phyloP scores from a whole-genome alignment of 1,140 invertebrate genomes.

The Armadillidium nasatum region DNA sequence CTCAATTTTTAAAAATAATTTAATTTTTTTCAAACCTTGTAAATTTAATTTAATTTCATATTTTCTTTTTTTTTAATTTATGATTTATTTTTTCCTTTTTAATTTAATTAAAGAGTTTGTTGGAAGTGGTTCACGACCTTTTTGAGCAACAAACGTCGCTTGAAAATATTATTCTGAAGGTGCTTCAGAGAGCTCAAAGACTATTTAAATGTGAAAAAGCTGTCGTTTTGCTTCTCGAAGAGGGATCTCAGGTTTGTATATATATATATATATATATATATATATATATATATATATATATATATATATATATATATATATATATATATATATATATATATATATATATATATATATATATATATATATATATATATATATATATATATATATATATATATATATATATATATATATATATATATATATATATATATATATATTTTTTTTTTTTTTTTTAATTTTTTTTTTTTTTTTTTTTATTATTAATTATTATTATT shows the following conservation, averaged over 20 bases:
- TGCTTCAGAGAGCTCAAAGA: slow-evolving; percentile 54
- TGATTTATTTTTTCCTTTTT: too few relatives aligned
- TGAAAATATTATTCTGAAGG: slow-evolving; percentile 54
- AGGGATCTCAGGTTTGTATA: slow-evolving; percentile 43
- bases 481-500: too few relatives aligned
- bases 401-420: too few relatives aligned
- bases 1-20: too few relatives aligned
- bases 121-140: slow-evolving; percentile 55
- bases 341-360: background rate
- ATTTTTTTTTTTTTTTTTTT: too few relatives aligned
- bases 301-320: background rate
- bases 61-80: too few relatives aligned
- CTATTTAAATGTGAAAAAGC: slow-evolving; percentile 54
- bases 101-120: slow-evolving; percentile 51
- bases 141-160: slow-evolving; percentile 56
- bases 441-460: too few relatives aligned
- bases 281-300: background rate
- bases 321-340: background rate
- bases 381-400: too few relatives aligned
- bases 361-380: too few relatives aligned
- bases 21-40: too few relatives aligned
- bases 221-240: slow-evolving; percentile 53
- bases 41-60: too few relatives aligned
- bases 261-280: slow-evolving; percentile 37
- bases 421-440: too few relatives aligned